These are phyloP conservation scores for Mellilla xanthometata DNA, from an alignment of 2,888 invertebrate species.

Conservation along the genomic window DNA sequence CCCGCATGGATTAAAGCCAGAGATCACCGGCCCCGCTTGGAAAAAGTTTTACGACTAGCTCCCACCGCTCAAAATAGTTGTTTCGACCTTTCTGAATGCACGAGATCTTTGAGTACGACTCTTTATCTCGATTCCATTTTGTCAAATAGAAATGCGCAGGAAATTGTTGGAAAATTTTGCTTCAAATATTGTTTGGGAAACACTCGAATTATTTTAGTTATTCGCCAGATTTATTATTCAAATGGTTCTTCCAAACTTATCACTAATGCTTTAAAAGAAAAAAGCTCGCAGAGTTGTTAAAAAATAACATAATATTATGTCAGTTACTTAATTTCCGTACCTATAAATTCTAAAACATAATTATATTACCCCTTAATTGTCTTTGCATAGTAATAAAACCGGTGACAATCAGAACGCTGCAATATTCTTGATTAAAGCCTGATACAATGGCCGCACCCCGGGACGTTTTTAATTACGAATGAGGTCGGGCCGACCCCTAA, in stretches of 20 bases:
- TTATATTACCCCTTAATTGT: no score
- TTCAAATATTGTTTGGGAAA: constrained; percentile 5
- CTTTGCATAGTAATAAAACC: neutral
- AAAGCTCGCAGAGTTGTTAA: no score
- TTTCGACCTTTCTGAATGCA: constrained; percentile 12
- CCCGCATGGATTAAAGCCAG: constrained; percentile 47
- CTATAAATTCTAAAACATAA: no score
- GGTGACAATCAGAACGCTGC: constrained; percentile 1
- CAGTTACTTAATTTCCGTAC: no score
- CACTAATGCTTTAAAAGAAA: no score
- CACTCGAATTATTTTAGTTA: constrained; percentile 4
- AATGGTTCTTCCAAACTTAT: no score
- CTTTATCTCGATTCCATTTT: constrained; percentile 21
- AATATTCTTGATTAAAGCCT: constrained; percentile 12
- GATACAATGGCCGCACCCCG: constrained; percentile 11
- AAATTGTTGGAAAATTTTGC: constrained; percentile 7
- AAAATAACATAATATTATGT: no score
- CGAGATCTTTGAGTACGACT: constrained; percentile 1
- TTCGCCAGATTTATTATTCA: neutral
- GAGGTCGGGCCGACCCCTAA: constrained; percentile 5
- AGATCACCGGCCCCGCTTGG: constrained; percentile 22
- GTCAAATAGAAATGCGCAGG: constrained; percentile 5
- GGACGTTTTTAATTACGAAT: constrained; percentile 18
- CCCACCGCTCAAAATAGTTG: constrained; percentile 19
- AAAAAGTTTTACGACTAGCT: constrained; percentile 23